Percentiles rank a stretch among this genome's conserved stretches.
Evolutionary conservation across 2,113 vertebrate genomes (phyloP).

Genomic region (Tetrao urogallus): DNA sequence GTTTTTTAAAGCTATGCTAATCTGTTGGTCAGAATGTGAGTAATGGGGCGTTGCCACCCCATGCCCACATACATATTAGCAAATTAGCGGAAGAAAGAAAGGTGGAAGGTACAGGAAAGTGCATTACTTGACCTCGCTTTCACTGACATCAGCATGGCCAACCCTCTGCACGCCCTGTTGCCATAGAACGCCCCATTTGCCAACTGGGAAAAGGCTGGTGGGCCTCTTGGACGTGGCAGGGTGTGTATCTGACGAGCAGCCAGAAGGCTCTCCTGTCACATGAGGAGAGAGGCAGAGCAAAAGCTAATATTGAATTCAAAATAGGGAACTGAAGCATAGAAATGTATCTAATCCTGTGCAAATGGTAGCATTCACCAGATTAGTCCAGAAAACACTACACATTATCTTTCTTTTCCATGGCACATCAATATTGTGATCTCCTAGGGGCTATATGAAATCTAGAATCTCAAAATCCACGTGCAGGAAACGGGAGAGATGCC

Average conservation of each 20-base stretch:
- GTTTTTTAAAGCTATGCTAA: not conserved
- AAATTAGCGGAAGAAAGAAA: not conserved
- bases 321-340: not conserved
- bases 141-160: not conserved
- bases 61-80: conserved; percentile 16
- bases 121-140: not conserved
- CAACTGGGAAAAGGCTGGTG: not conserved
- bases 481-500: not conserved
- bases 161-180: not conserved
- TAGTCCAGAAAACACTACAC: not conserved
- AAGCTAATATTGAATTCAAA: not conserved
- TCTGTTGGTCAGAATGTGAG: conserved; percentile 55
- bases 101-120: conserved; percentile 1
- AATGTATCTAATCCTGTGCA: not conserved
- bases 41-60: conserved; percentile 49
- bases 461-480: not conserved
- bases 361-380: not conserved
- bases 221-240: not conserved
- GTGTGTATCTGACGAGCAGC: not conserved
- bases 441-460: not conserved
- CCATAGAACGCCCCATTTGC: not conserved
- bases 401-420: not conserved
- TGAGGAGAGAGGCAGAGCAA: not conserved
- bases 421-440: not conserved
- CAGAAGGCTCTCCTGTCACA: not conserved